Evolutionary conservation across 2,888 invertebrate genomes (phyloP), one percentile per base, ranked within the genome.

Genomic region (Athrips mouffetella): DNA sequence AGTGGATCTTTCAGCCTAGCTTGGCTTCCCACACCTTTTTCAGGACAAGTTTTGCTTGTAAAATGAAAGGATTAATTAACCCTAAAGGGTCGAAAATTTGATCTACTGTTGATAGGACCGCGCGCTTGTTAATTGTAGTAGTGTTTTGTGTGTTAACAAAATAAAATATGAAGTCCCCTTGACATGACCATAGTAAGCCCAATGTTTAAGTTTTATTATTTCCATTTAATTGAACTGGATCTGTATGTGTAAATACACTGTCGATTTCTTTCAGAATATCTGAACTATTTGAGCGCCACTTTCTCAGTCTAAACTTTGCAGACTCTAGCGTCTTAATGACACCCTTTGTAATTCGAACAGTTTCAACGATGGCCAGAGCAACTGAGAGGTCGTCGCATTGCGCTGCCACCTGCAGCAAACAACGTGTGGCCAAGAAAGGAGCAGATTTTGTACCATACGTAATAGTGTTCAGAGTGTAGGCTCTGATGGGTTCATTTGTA

Each of bases 11-110:
- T 63, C 63, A 62, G 2, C 42, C 25, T 8, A 47, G 54, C 50
- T 60, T 60, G 2, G 49, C 8, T 6, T 16, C 6, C 62, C 64
- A 65, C 1, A 64, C 31, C 1, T 27, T 46, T 33, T 65, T 62
- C 31, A 50, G 35, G 8, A 50, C 23, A 6, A 50, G 23, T 31
- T 47, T 50, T 23, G 47, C 37, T 27, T 51, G 49, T 2, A 49
- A 37, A 10, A 42, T 39, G 13, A 48, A 52, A 7, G 52, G 49
- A 1, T 47, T 44, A 1, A 52, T 27, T 13, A 52, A 25, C 30
- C 48, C 52, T 16, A 49, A 8, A 1, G 49, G 52, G n/a, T 49
- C 49, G 40, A 52, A 52, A 6, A 48, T 16, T 27, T 52, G 47
- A 4, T 25, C n/a, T 1, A 49, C 45, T 23, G 21, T 7, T 7